A percentile compares a stretch with the other conserved stretches of the same genome.
Conservation (phyloP, 2,888 invertebrate genomes). For the Bimastos eiseni region DNA sequence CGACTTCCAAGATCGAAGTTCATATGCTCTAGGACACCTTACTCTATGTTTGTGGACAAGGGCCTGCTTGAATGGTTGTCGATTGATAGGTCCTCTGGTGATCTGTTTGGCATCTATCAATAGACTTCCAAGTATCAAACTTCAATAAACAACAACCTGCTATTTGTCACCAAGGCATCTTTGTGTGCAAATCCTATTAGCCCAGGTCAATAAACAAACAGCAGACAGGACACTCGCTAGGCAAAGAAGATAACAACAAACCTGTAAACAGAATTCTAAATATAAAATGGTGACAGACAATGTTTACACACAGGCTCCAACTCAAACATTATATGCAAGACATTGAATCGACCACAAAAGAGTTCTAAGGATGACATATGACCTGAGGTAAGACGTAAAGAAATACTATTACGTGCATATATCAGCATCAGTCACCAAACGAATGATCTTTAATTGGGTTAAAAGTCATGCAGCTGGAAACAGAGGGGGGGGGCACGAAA, state of each 20-base stretch:
- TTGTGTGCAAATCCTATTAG: neutral
- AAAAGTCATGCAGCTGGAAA: neutral
- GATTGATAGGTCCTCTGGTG: neutral
- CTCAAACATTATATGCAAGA: neutral
- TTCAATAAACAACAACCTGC: neutral
- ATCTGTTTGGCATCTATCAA: neutral
- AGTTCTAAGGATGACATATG: neutral
- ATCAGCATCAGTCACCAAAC: neutral
- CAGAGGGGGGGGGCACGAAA: neutral
- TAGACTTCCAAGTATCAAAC: neutral
- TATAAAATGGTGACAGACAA: neutral
- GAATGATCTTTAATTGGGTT: neutral
- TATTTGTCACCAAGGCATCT: slow-evolving; percentile 2
- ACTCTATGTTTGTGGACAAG: no score
- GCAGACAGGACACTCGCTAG: neutral
- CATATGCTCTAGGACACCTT: no score
- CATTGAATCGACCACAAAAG: neutral
- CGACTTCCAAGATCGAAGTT: no score
- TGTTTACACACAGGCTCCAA: neutral
- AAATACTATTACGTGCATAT: neutral
- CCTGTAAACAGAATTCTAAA: neutral
- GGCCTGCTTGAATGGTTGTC: neutral
- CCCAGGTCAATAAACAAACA: neutral
- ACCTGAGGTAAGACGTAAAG: neutral
- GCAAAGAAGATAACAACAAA: neutral